These are phyloP conservation scores for Sebastes cheni DNA, from an alignment of 2,797 vertebrate genomes.

Conservation along the genomic window DNA sequence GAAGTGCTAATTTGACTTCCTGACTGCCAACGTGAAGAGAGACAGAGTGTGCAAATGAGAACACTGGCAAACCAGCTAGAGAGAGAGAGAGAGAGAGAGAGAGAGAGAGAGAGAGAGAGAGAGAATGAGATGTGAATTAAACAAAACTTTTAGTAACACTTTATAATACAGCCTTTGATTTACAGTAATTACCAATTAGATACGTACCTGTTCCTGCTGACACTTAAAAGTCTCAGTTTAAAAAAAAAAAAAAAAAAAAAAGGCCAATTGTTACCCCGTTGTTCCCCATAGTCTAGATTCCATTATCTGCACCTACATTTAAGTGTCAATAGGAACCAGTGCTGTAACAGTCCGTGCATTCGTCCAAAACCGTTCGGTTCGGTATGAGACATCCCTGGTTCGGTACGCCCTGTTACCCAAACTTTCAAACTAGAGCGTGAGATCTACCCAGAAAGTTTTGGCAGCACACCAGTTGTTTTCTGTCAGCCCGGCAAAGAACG, in stretches of 20 bases:
- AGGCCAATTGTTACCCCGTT: not conserved
- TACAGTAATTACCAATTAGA: not conserved
- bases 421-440: not conserved
- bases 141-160: not conserved
- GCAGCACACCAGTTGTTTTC: accelerated
- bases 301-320: accelerated
- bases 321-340: not conserved
- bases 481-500: too few species aligned
- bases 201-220: not conserved
- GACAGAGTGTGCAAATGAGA: not conserved
- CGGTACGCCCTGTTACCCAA: accelerated
- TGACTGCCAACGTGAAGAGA: not conserved
- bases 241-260: not conserved
- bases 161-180: not conserved
- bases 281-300: accelerated
- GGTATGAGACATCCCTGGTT: not conserved
- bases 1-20: not conserved
- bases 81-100: not conserved
- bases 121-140: not conserved
- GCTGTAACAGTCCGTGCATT: not conserved
- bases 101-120: not conserved
- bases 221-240: not conserved
- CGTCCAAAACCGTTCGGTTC: accelerated
- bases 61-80: not conserved
- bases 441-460: not conserved